Conservation (phyloP, 1,140 invertebrate species). For the Metopolophium dirhodum region DNA sequence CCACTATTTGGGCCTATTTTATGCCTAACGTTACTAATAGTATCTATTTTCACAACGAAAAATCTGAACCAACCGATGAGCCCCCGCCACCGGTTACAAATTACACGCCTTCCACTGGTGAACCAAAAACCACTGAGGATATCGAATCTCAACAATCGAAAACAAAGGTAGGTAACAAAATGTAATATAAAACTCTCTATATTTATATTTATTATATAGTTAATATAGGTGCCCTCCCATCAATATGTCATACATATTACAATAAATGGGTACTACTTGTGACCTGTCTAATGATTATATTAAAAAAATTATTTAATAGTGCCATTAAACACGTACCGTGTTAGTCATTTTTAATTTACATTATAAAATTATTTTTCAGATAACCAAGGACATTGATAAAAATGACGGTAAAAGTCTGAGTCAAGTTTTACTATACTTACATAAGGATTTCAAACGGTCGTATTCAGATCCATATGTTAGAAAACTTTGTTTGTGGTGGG, state of each 20-base stretch:
- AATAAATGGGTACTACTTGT: neutral
- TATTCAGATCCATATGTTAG: conserved; percentile 75
- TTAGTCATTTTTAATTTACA: neutral
- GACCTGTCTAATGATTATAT: neutral
- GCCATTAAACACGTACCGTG: neutral
- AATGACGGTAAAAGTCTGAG: neutral
- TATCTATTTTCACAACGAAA: conserved; percentile 62
- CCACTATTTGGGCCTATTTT: conserved; percentile 77
- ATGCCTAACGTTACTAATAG: conserved; percentile 78
- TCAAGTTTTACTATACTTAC: conserved; percentile 64
- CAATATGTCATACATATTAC: too few relatives aligned
- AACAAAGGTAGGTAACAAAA: conserved; percentile 4
- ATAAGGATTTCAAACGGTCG: conserved; percentile 74
- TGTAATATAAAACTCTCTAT: neutral
- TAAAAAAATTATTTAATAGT: neutral
- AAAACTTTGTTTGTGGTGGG: conserved; percentile 89
- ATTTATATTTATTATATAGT: too few relatives aligned
- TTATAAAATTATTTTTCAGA: neutral
- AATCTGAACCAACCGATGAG: neutral
- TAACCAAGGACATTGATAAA: neutral
- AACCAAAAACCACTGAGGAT: neutral
- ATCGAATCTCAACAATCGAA: neutral
- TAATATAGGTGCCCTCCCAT: too few relatives aligned
- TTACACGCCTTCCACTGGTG: neutral
- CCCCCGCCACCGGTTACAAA: neutral